Conservation (phyloP, 1,140 invertebrate genomes). For the Drosophila insularis region DNA sequence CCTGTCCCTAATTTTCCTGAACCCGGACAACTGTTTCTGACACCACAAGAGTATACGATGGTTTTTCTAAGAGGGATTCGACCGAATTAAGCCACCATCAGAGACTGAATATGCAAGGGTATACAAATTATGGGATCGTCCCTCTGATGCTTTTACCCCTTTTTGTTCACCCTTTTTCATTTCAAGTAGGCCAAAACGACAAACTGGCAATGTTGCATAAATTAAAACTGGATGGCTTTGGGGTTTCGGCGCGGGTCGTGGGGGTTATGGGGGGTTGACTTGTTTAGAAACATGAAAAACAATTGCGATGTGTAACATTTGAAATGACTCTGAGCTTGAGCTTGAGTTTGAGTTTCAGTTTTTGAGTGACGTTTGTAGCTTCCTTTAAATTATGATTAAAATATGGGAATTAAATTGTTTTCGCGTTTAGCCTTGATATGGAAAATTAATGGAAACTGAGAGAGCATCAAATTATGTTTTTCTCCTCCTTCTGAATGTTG, state of each 20-base stretch:
- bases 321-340: constrained; percentile 32
- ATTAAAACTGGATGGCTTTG: constrained; percentile 37
- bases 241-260: background rate
- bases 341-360: constrained; percentile 43
- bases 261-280: background rate
- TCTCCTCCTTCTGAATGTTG: constrained; percentile 4
- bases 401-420: constrained; percentile 64
- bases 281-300: background rate
- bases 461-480: constrained; percentile 46
- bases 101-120: constrained; percentile 32
- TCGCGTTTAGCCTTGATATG: constrained; percentile 48
- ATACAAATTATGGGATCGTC: too few species aligned
- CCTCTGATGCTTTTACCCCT: background rate
- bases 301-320: constrained; percentile 14
- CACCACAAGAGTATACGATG: too few species aligned
- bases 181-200: constrained; percentile 28
- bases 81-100: background rate
- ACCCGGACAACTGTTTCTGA: too few species aligned
- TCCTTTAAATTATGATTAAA: constrained; percentile 72
- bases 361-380: constrained; percentile 67
- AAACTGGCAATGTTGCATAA: constrained; percentile 56
- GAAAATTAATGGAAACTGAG: constrained; percentile 56
- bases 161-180: constrained; percentile 14
- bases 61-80: too few species aligned
- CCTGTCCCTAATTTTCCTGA: too few species aligned